A percentile compares a stretch with the other conserved stretches of the same genome.
These are phyloP conservation scores for Colaptes auratus DNA, from an alignment of 2,113 vertebrate genomes.

Conservation along the genomic window DNA sequence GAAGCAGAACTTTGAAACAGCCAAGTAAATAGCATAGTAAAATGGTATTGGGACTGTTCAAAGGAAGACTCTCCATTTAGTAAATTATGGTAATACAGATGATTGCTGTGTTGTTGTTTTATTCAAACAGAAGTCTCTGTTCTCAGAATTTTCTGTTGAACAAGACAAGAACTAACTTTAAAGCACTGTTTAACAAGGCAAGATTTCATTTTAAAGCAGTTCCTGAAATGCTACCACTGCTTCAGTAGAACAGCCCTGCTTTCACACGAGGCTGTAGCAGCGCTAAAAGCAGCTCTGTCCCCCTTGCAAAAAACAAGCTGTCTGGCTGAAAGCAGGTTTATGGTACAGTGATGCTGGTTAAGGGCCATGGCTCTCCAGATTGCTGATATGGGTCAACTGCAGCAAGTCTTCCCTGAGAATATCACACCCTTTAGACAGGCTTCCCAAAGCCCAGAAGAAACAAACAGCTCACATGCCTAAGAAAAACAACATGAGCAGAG, in stretches of 20 bases:
- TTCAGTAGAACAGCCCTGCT: background rate
- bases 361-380: background rate
- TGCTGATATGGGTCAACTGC: fast-evolving
- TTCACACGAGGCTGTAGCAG: background rate
- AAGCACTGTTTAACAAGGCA: background rate
- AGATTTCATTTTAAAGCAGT: background rate
- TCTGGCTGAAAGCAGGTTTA: background rate
- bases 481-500: background rate
- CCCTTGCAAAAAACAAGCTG: background rate
- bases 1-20: background rate
- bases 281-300: background rate
- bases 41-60: background rate
- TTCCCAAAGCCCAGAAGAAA: background rate
- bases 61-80: background rate
- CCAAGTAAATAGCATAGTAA: background rate
- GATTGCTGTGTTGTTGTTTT: fast-evolving
- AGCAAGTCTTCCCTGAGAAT: background rate
- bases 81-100: background rate
- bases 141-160: background rate
- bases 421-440: background rate
- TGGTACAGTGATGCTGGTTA: background rate
- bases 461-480: fast-evolving
- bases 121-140: background rate
- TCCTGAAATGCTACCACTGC: background rate
- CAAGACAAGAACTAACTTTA: background rate